Conservation (phyloP, 2,888 invertebrate species). For the Oxycera nigricornis region DNA sequence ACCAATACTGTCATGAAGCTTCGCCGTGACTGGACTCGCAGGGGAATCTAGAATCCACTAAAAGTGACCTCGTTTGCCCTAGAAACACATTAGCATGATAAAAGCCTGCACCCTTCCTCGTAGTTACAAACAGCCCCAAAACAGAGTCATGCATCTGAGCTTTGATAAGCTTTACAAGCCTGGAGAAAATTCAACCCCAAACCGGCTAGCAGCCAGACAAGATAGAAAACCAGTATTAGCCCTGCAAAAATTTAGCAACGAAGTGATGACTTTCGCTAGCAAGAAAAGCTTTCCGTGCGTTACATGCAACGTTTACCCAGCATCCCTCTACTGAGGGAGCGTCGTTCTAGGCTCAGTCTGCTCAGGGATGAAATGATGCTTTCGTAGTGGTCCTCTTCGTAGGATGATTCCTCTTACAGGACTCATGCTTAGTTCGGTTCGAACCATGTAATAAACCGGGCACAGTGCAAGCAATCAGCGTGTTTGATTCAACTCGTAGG, state of each 20-base stretch:
- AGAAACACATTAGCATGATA: neutral
- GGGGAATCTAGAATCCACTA: neutral
- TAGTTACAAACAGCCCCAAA: neutral
- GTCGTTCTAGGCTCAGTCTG: neutral
- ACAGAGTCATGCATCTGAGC: neutral
- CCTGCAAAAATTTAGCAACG: neutral
- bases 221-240: neutral
- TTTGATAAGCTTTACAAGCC: neutral
- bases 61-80: neutral
- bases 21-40: neutral
- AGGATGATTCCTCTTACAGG: slow-evolving; percentile 39
- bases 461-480: slow-evolving; percentile 8
- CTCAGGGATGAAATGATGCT: slow-evolving; percentile 19
- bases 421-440: slow-evolving; percentile 41
- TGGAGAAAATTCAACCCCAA: neutral
- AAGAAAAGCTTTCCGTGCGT: slow-evolving; percentile 3
- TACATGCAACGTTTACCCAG: slow-evolving; percentile 34
- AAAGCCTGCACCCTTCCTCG: neutral
- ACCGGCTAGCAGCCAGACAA: neutral
- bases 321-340: slow-evolving; percentile 40
- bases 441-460: slow-evolving; percentile 43
- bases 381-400: slow-evolving; percentile 40
- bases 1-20: neutral
- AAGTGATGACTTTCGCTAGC: slow-evolving; percentile 1
- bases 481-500: neutral